These are phyloP conservation scores for Eretmocerus hayati DNA, from an alignment of 2,888 invertebrate species.

Conservation along the genomic window DNA sequence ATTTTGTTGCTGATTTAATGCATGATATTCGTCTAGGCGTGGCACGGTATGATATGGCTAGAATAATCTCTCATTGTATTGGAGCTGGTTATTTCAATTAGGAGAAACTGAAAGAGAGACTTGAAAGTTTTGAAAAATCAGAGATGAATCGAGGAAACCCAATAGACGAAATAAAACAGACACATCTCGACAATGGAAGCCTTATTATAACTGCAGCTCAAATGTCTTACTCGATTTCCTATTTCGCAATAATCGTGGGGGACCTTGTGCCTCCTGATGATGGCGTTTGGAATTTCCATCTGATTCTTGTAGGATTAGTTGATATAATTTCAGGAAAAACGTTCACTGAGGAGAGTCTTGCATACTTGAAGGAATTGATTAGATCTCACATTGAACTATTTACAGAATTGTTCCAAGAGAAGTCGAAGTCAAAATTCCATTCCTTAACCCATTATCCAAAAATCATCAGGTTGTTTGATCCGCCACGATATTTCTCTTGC, in stretches of 20 bases:
- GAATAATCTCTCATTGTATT: constrained; percentile 26
- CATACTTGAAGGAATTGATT: constrained; percentile 2
- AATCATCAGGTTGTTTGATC: not conserved
- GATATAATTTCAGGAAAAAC: constrained; percentile 6
- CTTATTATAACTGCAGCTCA: constrained; percentile 31
- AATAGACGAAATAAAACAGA: constrained; percentile 16
- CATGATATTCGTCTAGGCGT: constrained; percentile 33
- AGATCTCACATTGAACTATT: not conserved
- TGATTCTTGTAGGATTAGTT: constrained; percentile 11
- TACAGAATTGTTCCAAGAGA: not conserved
- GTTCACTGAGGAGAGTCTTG: constrained; percentile 9
- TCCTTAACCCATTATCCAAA: not conserved
- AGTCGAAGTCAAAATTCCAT: constrained; percentile 2
- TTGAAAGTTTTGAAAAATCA: constrained; percentile 24
- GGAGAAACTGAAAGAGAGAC: constrained; percentile 24
- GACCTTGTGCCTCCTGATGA: constrained; percentile 10
- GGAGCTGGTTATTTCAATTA: constrained; percentile 21
- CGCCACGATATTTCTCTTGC: not conserved
- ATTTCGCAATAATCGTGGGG: constrained; percentile 23
- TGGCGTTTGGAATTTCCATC: constrained; percentile 16
- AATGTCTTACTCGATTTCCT: constrained; percentile 29
- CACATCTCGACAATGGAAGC: not conserved
- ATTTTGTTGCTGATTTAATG: constrained; percentile 32
- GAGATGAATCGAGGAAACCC: constrained; percentile 20
- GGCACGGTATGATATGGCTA: constrained; percentile 30